A percentile compares a stretch with the other conserved stretches of the same genome.
These are phyloP conservation scores for Melanostigma gelatinosum DNA, from an alignment of 2,113 vertebrate genomes.

Conservation along the genomic window DNA sequence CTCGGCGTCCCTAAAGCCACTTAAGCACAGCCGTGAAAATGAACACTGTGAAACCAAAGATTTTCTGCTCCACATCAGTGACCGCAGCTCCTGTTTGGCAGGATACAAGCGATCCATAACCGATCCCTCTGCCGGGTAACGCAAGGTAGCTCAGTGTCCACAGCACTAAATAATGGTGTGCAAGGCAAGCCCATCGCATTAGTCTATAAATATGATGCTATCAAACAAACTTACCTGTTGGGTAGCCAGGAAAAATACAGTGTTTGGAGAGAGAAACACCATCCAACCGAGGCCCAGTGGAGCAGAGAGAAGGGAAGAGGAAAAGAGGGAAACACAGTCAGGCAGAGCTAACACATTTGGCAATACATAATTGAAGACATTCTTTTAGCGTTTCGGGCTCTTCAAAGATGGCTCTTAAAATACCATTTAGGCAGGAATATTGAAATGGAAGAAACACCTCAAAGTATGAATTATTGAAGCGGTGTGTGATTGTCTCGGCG, in stretches of 20 bases:
- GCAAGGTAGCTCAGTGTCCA: slow-evolving; percentile 18
- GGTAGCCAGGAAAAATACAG: slow-evolving; percentile 29
- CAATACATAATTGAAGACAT: slow-evolving; percentile 71
- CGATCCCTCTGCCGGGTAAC: slow-evolving; percentile 7
- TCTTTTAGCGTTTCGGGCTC: slow-evolving; percentile 41
- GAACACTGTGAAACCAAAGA: slow-evolving; percentile 35
- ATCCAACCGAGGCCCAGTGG: slow-evolving; percentile 46
- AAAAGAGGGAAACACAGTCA: slow-evolving; percentile 39
- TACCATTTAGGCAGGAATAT: slow-evolving; percentile 57
- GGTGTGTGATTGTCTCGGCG: slow-evolving; percentile 41
- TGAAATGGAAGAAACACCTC: slow-evolving; percentile 71
- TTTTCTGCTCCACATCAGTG: slow-evolving; percentile 40
- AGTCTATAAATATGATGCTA: slow-evolving; percentile 48
- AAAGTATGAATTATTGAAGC: slow-evolving; percentile 64
- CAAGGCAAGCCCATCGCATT: neutral
- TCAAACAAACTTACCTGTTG: slow-evolving; percentile 75
- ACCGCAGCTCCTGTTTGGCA: slow-evolving; percentile 4
- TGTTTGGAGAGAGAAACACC: slow-evolving; percentile 23
- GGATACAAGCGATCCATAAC: slow-evolving; percentile 26
- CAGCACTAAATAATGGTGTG: slow-evolving; percentile 42
- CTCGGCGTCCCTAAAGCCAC: slow-evolving; percentile 20
- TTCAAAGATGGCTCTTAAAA: slow-evolving; percentile 63
- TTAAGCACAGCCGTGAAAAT: slow-evolving; percentile 38
- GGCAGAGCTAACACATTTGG: slow-evolving; percentile 46
- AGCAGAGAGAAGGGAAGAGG: slow-evolving; percentile 6